phyloP scores from a whole-genome alignment of 2,888 invertebrate species.

The Aradus depressus region DNA sequence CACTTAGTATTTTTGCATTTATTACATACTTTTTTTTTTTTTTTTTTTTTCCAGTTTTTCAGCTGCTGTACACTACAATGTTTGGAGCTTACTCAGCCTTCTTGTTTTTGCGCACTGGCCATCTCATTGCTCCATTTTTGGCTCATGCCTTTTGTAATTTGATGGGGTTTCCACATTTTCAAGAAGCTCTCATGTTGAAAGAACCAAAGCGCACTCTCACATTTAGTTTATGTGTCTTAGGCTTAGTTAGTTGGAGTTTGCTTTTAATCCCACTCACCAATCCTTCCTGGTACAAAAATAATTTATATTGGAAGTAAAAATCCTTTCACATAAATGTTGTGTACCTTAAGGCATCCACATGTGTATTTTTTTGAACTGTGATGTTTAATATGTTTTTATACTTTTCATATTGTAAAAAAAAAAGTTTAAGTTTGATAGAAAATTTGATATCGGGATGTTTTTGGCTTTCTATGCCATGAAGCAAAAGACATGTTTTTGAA shows the following conservation, averaged over 20 bases:
- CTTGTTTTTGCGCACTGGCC: conserved; percentile 78
- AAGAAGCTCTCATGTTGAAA: conserved; percentile 52
- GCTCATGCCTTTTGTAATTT: conserved; percentile 93
- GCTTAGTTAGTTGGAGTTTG: conserved; percentile 65
- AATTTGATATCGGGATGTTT: too few relatives aligned
- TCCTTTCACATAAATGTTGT: too few relatives aligned
- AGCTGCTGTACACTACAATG: conserved; percentile 79
- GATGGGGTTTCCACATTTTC: conserved; percentile 88
- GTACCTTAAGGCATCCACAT: too few relatives aligned
- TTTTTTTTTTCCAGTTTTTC: conserved; percentile 50
- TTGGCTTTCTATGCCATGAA: too few relatives aligned
- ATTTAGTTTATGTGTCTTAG: conserved; percentile 56
- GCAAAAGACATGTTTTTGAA: too few relatives aligned
- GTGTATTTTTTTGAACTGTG: too few relatives aligned
- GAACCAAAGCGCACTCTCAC: conserved; percentile 51
- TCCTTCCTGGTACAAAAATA: conserved; percentile 45
- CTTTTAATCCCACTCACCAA: conserved; percentile 65
- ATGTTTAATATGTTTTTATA: too few relatives aligned
- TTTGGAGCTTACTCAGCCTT: conserved; percentile 94
- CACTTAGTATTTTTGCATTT: background rate
- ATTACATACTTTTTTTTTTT: conserved; percentile 3
- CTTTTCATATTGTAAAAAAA: too few relatives aligned
- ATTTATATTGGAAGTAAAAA: conserved; percentile 38
- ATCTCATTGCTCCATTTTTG: conserved; percentile 74
- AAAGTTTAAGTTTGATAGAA: too few relatives aligned